Evolutionary conservation across 2,888 invertebrate species (phyloP).

Genomic region (Acrobasis repandana): DNA sequence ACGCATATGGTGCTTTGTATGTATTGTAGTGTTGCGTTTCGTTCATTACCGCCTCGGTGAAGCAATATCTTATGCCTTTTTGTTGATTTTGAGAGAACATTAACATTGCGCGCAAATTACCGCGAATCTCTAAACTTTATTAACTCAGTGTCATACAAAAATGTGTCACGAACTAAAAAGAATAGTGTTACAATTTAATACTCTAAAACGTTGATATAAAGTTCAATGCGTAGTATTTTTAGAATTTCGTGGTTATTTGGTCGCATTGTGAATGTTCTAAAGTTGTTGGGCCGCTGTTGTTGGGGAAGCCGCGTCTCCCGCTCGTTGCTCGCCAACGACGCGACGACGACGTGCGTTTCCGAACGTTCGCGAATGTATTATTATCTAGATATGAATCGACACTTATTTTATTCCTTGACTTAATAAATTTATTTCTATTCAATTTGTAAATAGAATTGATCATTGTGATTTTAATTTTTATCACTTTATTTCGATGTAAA

Average conservation of each 20-base stretch:
- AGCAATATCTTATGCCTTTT: constrained; percentile 54
- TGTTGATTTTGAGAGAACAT: constrained; percentile 33
- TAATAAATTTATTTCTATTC: constrained; percentile 34
- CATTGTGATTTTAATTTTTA: constrained; percentile 70
- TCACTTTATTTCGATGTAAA: constrained; percentile 65
- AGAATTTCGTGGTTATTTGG: too few relatives aligned
- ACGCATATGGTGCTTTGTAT: constrained; percentile 73
- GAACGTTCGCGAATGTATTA: constrained; percentile 31
- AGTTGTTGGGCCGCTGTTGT: constrained; percentile 35
- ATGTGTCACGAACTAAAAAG: too few relatives aligned
- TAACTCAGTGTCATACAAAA: too few relatives aligned
- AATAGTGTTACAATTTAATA: too few relatives aligned
- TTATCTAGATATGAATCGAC: constrained; percentile 24
- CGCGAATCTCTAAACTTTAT: too few relatives aligned
- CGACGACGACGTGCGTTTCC: constrained; percentile 36
- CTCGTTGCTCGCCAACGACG: constrained; percentile 2
- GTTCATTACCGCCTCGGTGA: constrained; percentile 41
- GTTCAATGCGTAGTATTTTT: too few relatives aligned
- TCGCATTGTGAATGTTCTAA: background rate
- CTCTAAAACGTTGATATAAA: too few relatives aligned
- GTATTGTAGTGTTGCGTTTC: constrained; percentile 50
- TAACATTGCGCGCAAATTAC: too few relatives aligned
- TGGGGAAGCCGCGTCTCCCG: constrained; percentile 41
- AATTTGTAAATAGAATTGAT: constrained; percentile 70
- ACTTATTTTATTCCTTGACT: constrained; percentile 37